A percentile compares a stretch with the other conserved stretches of the same genome.
Evolutionary conservation across 2,113 vertebrate genomes (phyloP).

Genomic region (Rhinoderma darwinii): DNA sequence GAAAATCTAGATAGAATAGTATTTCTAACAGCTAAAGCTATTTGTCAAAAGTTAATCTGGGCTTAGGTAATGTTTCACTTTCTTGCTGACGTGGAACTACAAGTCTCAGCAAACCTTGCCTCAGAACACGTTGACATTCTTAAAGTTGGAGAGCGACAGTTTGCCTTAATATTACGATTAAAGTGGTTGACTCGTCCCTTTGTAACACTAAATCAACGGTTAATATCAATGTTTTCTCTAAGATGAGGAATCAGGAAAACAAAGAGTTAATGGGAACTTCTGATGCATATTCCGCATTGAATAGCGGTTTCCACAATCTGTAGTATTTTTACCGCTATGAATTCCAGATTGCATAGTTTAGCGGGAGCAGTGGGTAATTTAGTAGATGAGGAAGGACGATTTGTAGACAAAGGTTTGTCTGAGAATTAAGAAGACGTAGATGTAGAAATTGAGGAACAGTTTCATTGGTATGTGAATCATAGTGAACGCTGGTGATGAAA

Average conservation of each 20-base stretch:
- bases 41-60: background rate
- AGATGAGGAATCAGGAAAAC: background rate
- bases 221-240: background rate
- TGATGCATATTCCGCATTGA: background rate
- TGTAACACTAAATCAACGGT: background rate
- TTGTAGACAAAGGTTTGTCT: background rate
- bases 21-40: too few species aligned
- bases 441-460: slow-evolving; percentile 12
- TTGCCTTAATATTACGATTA: background rate
- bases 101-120: background rate
- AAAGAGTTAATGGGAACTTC: background rate
- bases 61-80: background rate
- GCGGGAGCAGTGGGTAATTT: background rate
- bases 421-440: slow-evolving; percentile 3
- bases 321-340: background rate
- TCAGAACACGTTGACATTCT: background rate
- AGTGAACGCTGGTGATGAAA: slow-evolving; percentile 17
- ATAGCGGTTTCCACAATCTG: background rate
- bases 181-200: background rate
- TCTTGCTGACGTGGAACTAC: background rate
- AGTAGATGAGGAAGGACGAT: background rate
- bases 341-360: background rate
- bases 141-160: background rate
- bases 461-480: background rate
- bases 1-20: background rate